phyloP scores from a whole-genome alignment of 2,113 vertebrate genomes.

The Coryphaenoides rupestris region DNA sequence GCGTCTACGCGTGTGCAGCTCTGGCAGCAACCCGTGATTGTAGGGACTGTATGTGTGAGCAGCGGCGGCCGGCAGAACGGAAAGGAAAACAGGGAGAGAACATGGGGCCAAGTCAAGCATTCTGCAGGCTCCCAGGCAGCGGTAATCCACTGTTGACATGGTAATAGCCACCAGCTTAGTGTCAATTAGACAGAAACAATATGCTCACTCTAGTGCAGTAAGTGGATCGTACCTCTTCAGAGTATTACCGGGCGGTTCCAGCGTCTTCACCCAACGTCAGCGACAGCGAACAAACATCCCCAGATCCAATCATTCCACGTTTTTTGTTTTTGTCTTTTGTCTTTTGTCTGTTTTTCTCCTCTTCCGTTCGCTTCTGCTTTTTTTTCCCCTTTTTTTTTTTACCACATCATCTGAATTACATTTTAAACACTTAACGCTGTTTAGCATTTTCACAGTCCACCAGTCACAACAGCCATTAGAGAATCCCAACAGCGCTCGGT shows the following conservation, averaged over 20 bases:
- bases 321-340: background rate
- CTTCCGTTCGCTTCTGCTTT: too few species aligned
- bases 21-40: constrained; percentile 10
- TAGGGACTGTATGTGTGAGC: constrained; percentile 50
- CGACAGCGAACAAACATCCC: background rate
- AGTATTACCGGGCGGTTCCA: background rate
- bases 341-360: too few species aligned
- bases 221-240: constrained; percentile 66
- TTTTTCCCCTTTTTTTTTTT: background rate
- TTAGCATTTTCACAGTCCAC: constrained; percentile 19
- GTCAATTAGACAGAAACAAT: constrained; percentile 77
- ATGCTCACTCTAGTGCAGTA: constrained; percentile 66
- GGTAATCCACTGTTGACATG: constrained; percentile 75
- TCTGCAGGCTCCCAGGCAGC: constrained; percentile 69
- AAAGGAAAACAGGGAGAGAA: constrained; percentile 73
- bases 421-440: constrained; percentile 21
- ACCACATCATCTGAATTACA: background rate
- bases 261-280: background rate
- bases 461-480: constrained; percentile 19
- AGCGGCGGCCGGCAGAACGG: constrained; percentile 60
- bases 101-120: constrained; percentile 69
- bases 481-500: constrained; percentile 30
- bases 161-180: constrained; percentile 73
- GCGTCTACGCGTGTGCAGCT: too few species aligned
- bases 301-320: background rate